These are phyloP conservation scores for Lepidurus arcticus DNA, from an alignment of 1,140 invertebrate species.

Conservation along the genomic window DNA sequence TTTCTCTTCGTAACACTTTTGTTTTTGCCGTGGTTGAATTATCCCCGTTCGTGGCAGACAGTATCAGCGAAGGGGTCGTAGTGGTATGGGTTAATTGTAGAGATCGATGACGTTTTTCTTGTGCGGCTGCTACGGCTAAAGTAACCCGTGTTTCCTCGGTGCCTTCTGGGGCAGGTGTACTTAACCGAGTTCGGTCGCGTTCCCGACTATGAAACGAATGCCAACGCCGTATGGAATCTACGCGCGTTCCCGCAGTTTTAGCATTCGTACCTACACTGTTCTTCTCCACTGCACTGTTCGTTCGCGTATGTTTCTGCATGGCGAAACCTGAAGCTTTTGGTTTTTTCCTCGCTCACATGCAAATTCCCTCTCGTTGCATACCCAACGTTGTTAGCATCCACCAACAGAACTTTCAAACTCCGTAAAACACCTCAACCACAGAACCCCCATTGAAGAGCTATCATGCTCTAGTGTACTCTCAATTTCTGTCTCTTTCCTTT, in stretches of 20 bases:
- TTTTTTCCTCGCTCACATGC: too few species aligned
- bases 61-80: background rate
- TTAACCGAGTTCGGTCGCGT: conserved; percentile 30
- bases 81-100: conserved; percentile 9
- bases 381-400: too few species aligned
- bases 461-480: too few species aligned
- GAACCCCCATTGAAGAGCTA: too few species aligned
- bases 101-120: conserved; percentile 15
- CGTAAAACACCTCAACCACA: too few species aligned
- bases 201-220: conserved; percentile 50
- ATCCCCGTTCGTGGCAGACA: background rate
- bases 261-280: background rate
- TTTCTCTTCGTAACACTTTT: conserved; percentile 40
- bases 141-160: conserved; percentile 27
- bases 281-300: conserved; percentile 23
- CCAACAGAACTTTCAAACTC: too few species aligned
- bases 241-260: background rate
- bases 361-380: too few species aligned
- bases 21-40: background rate
- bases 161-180: conserved; percentile 27
- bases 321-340: background rate
- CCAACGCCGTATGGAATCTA: conserved; percentile 50
- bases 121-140: background rate
- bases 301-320: conserved; percentile 36
- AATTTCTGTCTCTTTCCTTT: too few species aligned